Percentiles rank a stretch among this genome's conserved stretches.
phyloP scores from a whole-genome alignment of 2,113 vertebrate species.

The Cyprinus carpio region DNA sequence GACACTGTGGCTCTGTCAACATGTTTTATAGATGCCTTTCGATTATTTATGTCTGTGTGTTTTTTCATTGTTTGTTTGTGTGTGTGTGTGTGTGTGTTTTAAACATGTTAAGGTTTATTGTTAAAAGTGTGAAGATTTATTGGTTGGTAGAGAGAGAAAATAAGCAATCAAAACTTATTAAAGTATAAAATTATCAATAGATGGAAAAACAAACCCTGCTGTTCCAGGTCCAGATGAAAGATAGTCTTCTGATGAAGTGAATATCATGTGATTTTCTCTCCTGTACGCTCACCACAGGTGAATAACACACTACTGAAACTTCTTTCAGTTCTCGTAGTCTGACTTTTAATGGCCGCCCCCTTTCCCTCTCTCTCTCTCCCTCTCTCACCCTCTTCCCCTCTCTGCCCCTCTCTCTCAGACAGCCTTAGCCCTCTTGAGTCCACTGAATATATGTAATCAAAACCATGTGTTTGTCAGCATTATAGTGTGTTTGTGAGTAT shows the following conservation, averaged over 20 bases:
- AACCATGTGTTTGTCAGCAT: slow-evolving; percentile 4
- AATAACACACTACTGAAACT: background rate
- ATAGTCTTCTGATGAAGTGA: slow-evolving; percentile 48
- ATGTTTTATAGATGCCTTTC: too few species aligned
- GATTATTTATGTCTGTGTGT: background rate
- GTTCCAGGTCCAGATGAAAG: slow-evolving; percentile 1
- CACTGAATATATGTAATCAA: background rate
- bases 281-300: slow-evolving; percentile 22
- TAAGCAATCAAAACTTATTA: background rate
- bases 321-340: background rate
- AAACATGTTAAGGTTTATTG: background rate
- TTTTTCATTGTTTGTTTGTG: background rate
- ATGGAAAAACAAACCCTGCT: background rate
- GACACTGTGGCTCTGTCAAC: background rate
- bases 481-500: slow-evolving; percentile 5
- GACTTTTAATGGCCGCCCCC: slow-evolving; percentile 2
- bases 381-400: background rate
- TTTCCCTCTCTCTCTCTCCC: background rate
- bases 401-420: slow-evolving; percentile 2
- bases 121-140: background rate
- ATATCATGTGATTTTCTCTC: slow-evolving; percentile 35
- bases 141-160: background rate
- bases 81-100: background rate
- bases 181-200: background rate
- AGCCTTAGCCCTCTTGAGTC: background rate